phyloP scores from a whole-genome alignment of 2,888 invertebrate species.

The Sarcophaga subvicina region DNA sequence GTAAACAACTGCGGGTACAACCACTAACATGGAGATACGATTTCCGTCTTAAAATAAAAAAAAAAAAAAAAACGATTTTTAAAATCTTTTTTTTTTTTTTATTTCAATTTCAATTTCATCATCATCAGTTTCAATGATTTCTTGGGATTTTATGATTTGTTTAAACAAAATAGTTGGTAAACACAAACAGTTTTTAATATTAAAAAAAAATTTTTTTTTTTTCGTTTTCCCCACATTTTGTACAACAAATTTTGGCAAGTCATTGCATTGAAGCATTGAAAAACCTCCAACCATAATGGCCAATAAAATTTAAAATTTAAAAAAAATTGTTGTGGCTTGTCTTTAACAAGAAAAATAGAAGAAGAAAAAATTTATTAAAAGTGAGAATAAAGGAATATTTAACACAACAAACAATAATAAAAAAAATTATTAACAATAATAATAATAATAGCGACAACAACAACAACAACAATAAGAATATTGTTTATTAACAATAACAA shows the following conservation, averaged over 20 bases:
- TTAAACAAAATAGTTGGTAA: background rate
- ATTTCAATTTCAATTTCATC: background rate
- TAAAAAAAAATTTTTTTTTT: background rate
- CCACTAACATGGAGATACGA: background rate
- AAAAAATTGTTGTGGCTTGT: background rate
- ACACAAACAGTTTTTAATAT: background rate
- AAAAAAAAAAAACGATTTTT: no score
- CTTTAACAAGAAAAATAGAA: background rate
- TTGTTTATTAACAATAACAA: conserved; percentile 21
- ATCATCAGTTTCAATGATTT: background rate
- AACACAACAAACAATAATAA: background rate
- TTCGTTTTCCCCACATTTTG: background rate
- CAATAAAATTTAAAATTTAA: background rate
- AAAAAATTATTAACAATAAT: background rate
- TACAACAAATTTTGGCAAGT: background rate
- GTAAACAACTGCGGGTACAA: background rate
- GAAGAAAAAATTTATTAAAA: background rate
- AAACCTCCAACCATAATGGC: background rate
- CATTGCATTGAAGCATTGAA: background rate
- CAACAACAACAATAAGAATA: background rate
- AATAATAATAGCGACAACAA: background rate
- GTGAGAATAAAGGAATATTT: background rate
- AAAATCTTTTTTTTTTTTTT: no score
- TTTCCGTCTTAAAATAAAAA: background rate
- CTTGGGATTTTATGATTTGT: background rate